phyloP scores from a whole-genome alignment of 1,140 invertebrate genomes.

The Amphibalanus amphitrite region DNA sequence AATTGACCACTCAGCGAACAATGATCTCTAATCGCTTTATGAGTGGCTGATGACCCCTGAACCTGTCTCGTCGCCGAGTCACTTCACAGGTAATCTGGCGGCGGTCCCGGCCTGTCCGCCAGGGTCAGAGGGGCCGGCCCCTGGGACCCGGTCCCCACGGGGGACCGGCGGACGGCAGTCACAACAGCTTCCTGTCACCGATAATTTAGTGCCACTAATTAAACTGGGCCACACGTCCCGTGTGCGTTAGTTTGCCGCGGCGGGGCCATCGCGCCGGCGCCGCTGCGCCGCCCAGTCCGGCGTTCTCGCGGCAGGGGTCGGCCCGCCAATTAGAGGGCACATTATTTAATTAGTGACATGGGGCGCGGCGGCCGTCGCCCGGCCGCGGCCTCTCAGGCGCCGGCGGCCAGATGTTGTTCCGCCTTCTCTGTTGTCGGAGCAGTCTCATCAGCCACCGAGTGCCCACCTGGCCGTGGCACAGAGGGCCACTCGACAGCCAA shows the following conservation, averaged over 20 bases:
- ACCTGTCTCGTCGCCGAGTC: too few relatives aligned
- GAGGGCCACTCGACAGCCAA: too few relatives aligned
- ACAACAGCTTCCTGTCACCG: neutral
- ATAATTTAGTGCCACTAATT: neutral
- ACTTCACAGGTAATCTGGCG: too few relatives aligned
- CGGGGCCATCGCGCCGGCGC: too few relatives aligned
- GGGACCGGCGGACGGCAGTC: neutral
- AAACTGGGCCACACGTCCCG: neutral
- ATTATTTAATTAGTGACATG: constrained; percentile 1
- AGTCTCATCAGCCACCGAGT: too few relatives aligned
- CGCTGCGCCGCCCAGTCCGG: too few relatives aligned
- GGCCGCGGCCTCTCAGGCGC: too few relatives aligned
- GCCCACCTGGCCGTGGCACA: too few relatives aligned
- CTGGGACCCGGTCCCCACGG: too few relatives aligned
- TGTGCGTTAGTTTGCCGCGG: neutral
- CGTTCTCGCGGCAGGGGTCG: neutral
- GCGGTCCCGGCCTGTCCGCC: neutral
- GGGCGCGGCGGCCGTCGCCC: neutral
- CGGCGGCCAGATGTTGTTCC: neutral
- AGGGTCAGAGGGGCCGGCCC: neutral
- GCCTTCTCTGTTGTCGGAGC: neutral
- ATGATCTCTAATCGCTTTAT: too few relatives aligned
- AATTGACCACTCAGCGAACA: too few relatives aligned
- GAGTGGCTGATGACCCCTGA: too few relatives aligned
- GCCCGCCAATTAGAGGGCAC: neutral